Evolutionary conservation across 2,888 invertebrate genomes (phyloP).

Genomic region (Agrochola lota): DNA sequence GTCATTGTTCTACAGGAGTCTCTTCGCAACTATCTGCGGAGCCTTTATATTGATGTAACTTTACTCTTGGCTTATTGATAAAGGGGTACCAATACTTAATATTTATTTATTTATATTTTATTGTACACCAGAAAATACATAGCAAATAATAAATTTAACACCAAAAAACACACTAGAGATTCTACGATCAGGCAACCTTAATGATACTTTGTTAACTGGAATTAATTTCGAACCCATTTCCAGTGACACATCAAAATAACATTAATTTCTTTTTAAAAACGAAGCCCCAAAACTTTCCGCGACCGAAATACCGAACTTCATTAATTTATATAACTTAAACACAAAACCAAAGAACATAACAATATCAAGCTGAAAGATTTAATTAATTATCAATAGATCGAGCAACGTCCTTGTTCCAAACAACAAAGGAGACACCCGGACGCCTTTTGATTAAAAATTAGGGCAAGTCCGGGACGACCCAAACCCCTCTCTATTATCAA

Average conservation of each 20-base stretch:
- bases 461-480: conserved; percentile 35
- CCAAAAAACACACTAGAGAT: too few relatives aligned
- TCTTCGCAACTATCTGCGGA: too few relatives aligned
- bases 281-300: not conserved
- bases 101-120: too few relatives aligned
- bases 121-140: too few relatives aligned
- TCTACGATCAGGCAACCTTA: too few relatives aligned
- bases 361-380: conserved; percentile 44
- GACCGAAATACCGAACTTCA: conserved; percentile 1
- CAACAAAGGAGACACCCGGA: conserved; percentile 46
- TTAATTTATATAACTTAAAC: conserved; percentile 38
- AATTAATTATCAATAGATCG: conserved; percentile 48
- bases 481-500: conserved; percentile 32
- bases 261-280: not conserved
- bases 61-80: not conserved
- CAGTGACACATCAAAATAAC: not conserved
- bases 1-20: too few relatives aligned
- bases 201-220: too few relatives aligned
- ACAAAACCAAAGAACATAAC: conserved; percentile 24
- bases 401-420: conserved; percentile 23
- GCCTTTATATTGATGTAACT: not conserved
- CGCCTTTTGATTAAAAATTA: conserved; percentile 45
- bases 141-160: too few relatives aligned
- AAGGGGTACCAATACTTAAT: too few relatives aligned
- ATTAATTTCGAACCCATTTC: not conserved